A percentile compares a stretch with the other conserved stretches of the same genome.
Evolutionary conservation across 2,113 vertebrate genomes (phyloP).

Genomic region (Fregata magnificens): DNA sequence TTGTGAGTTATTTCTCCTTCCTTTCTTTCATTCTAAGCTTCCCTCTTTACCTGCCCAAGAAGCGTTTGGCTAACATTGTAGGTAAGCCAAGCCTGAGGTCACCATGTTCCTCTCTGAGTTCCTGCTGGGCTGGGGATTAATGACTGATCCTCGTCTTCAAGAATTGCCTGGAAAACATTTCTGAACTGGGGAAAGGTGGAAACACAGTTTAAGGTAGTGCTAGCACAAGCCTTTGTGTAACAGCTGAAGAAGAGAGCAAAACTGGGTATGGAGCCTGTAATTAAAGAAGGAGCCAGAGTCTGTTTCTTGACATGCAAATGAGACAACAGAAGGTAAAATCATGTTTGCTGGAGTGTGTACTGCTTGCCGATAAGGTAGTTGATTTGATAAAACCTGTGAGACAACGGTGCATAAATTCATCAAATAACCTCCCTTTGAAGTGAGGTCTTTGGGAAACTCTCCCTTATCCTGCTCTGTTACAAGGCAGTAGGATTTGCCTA

Average conservation of each 20-base stretch:
- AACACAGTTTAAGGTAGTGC: background rate
- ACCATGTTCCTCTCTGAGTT: background rate
- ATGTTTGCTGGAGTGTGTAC: background rate
- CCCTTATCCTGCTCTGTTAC: background rate
- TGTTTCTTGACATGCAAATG: background rate
- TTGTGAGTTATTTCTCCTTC: background rate
- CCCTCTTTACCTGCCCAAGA: background rate
- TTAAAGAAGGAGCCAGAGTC: background rate
- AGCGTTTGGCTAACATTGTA: background rate
- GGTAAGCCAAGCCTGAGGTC: background rate
- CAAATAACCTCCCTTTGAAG: background rate
- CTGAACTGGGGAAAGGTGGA: background rate
- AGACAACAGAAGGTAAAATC: background rate
- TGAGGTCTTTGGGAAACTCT: background rate
- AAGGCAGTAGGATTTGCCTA: background rate
- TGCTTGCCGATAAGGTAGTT: background rate
- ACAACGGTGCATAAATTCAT: background rate
- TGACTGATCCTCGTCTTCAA: background rate
- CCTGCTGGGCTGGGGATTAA: background rate
- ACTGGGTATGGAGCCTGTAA: background rate
- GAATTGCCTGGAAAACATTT: background rate
- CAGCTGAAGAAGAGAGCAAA: background rate
- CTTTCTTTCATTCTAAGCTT: background rate
- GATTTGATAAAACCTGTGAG: background rate
- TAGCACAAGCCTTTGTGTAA: background rate